phyloP scores from a whole-genome alignment of 2,888 invertebrate genomes.

The Eilema caniola region DNA sequence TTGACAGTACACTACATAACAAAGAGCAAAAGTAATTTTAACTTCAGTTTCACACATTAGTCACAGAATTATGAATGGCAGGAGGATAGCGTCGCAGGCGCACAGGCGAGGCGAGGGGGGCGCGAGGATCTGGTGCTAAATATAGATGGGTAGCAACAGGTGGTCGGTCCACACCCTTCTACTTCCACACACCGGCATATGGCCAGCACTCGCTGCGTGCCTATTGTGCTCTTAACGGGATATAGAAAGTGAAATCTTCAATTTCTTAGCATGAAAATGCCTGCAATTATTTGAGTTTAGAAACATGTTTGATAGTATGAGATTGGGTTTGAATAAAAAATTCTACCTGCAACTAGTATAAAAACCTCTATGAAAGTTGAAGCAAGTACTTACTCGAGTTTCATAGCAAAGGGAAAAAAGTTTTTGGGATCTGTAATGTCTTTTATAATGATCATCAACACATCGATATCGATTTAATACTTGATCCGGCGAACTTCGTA shows the following conservation, averaged over 20 bases:
- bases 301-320: neutral
- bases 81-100: conserved; percentile 54
- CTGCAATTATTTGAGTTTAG: conserved; percentile 21
- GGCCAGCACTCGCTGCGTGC: conserved; percentile 36
- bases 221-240: conserved; percentile 41
- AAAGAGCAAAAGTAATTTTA: conserved; percentile 48
- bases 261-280: conserved; percentile 28
- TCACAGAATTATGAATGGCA: conserved; percentile 81
- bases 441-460: no score
- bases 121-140: conserved; percentile 62
- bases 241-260: conserved; percentile 48
- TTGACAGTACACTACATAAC: conserved; percentile 26
- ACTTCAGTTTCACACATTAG: conserved; percentile 77
- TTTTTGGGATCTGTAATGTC: no score
- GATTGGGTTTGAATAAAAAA: neutral
- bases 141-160: conserved; percentile 80
- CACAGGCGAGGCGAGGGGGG: conserved; percentile 40
- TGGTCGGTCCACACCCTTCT: conserved; percentile 71
- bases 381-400: no score
- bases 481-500: no score
- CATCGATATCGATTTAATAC: no score
- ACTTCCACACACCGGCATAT: conserved; percentile 59
- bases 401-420: no score
- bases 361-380: no score
- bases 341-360: neutral